Evolutionary conservation across 1,140 invertebrate species (phyloP).

Genomic region (Notospermus geniculatus): DNA sequence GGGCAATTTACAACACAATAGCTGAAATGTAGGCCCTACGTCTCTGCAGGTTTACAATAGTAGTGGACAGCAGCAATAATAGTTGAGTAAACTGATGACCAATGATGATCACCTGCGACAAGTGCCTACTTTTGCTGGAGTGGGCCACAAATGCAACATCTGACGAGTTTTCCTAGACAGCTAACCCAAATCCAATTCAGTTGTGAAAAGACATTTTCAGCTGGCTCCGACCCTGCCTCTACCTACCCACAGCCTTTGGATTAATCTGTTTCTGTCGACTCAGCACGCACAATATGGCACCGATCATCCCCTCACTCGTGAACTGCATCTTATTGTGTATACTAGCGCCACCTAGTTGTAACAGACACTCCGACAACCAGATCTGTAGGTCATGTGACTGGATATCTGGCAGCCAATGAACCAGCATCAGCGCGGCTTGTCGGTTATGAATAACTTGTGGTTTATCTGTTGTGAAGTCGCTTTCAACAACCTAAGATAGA

Average conservation of each 20-base stretch:
- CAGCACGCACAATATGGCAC: conserved; percentile 30
- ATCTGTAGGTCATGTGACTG: conserved; percentile 48
- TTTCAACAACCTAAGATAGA: conserved; percentile 41
- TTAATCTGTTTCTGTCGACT: conserved; percentile 34
- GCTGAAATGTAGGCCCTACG: too few species aligned
- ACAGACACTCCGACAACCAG: conserved; percentile 42
- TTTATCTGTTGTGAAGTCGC: conserved; percentile 26
- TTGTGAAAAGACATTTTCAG: too few species aligned
- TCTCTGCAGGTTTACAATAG: too few species aligned
- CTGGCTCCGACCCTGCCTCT: too few species aligned
- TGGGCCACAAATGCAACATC: too few species aligned
- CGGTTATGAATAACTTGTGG: conserved; percentile 36
- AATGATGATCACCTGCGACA: too few species aligned
- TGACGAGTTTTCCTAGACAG: too few species aligned
- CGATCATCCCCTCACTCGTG: conserved; percentile 45
- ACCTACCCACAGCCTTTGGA: conserved; percentile 41
- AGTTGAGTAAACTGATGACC: too few species aligned
- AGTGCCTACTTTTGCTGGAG: too few species aligned
- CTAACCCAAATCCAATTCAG: too few species aligned
- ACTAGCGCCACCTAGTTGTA: conserved; percentile 30
- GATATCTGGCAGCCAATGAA: conserved; percentile 48
- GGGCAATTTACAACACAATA: too few species aligned
- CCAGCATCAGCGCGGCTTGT: conserved; percentile 41
- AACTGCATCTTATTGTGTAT: conserved; percentile 48
- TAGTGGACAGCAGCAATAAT: too few species aligned